A percentile compares a stretch with the other conserved stretches of the same genome.
phyloP scores from a whole-genome alignment of 2,888 invertebrate genomes.

The Heliconius hortense region DNA sequence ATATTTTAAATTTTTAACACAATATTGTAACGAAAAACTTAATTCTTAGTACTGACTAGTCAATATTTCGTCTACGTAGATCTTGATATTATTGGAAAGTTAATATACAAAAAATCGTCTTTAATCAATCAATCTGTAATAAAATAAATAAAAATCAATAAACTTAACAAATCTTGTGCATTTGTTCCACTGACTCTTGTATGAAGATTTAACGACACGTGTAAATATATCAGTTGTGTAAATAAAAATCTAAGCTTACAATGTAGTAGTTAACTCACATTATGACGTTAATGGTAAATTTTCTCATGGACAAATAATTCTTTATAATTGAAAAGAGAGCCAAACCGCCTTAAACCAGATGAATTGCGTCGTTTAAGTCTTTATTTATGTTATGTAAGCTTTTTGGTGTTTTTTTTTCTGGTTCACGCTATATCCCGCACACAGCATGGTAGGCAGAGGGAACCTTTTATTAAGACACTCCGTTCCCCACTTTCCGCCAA shows the following conservation, averaged over 20 bases:
- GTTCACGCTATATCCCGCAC: no score
- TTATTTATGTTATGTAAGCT: neutral
- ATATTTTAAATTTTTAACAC: neutral
- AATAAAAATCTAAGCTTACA: slow-evolving; percentile 49
- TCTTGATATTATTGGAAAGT: neutral
- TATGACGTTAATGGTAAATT: slow-evolving; percentile 30
- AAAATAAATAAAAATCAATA: no score
- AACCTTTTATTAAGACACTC: no score
- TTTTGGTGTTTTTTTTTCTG: neutral
- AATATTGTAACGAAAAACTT: neutral
- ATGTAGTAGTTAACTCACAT: slow-evolving; percentile 50
- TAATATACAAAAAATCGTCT: neutral
- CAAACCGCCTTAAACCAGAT: slow-evolving; percentile 30
- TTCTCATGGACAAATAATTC: slow-evolving; percentile 38
- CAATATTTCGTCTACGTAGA: no score
- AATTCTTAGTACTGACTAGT: neutral
- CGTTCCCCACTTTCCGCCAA: no score
- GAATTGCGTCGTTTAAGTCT: slow-evolving; percentile 16
- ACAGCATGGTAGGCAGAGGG: no score
- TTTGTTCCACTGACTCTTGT: neutral
- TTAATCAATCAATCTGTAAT: neutral
- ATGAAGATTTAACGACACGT: neutral
- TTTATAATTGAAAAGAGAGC: slow-evolving; percentile 31
- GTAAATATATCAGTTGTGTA: slow-evolving; percentile 47
- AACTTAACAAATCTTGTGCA: neutral